A percentile compares a stretch with the other conserved stretches of the same genome.
These are phyloP conservation scores for Mercenaria mercenaria DNA, from an alignment of 1,140 invertebrate species.

Conservation along the genomic window DNA sequence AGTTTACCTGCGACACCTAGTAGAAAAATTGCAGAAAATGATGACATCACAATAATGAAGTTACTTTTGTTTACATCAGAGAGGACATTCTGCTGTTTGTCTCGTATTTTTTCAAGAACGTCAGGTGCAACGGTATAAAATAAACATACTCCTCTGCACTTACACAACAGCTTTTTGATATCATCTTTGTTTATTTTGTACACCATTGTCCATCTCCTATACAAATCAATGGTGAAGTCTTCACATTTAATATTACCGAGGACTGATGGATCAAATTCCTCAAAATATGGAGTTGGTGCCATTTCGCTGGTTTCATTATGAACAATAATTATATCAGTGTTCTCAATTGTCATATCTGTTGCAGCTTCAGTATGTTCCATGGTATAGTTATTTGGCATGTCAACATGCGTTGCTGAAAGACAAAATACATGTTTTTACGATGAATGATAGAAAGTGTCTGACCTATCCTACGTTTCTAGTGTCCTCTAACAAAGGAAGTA, in stretches of 20 bases:
- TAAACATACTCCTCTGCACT: conserved; percentile 16
- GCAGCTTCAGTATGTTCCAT: too few species aligned
- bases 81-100: neutral
- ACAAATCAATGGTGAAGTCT: neutral
- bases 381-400: too few species aligned
- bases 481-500: too few species aligned
- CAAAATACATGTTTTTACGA: too few species aligned
- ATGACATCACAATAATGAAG: conserved; percentile 6
- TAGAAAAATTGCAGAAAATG: neutral
- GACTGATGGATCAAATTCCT: neutral
- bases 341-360: neutral
- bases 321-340: too few species aligned
- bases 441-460: too few species aligned
- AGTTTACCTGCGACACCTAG: conserved; percentile 24
- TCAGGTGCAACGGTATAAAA: neutral
- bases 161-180: conserved; percentile 11
- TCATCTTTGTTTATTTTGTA: conserved; percentile 42
- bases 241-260: neutral
- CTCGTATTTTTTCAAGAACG: neutral
- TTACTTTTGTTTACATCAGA: neutral
- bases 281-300: neutral
- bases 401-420: neutral
- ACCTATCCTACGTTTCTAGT: too few species aligned
- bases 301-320: too few species aligned
- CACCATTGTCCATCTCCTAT: neutral